Conservation (phyloP, 1,140 invertebrate genomes). For the Trichoplusia ni region DNA sequence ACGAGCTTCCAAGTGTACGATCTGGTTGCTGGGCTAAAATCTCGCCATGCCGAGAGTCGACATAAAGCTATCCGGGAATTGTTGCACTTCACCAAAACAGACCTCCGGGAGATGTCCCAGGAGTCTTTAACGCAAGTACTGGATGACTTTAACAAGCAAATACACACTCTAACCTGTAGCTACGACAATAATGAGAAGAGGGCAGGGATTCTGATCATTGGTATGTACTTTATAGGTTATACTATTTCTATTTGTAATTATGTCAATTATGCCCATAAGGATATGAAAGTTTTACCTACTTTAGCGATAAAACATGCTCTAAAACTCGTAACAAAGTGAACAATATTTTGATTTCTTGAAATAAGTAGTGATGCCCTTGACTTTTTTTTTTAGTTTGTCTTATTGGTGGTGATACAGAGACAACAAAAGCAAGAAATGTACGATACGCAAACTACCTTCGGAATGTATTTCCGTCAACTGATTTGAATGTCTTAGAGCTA, state of each 20-base stretch:
- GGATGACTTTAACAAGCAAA: slow-evolving; percentile 97
- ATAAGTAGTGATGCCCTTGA: not conserved
- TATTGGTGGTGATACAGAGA: slow-evolving; percentile 95
- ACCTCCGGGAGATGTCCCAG: slow-evolving; percentile 94
- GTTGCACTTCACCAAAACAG: slow-evolving; percentile 94
- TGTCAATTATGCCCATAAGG: not conserved
- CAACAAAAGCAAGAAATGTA: slow-evolving; percentile 92
- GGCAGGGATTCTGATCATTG: slow-evolving; percentile 96
- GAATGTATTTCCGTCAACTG: slow-evolving; percentile 93
- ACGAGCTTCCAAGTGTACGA: slow-evolving; percentile 84
- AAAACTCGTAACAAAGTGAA: too few species aligned
- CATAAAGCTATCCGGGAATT: slow-evolving; percentile 93
- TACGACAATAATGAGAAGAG: slow-evolving; percentile 97
- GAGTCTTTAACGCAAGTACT: slow-evolving; percentile 94
- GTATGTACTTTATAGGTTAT: slow-evolving; percentile 79
- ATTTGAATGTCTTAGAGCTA: slow-evolving; percentile 95
- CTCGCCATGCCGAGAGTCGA: slow-evolving; percentile 91
- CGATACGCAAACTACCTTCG: slow-evolving; percentile 96
- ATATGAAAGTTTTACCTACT: slow-evolving; percentile 23
- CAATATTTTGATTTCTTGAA: not conserved
- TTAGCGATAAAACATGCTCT: too few species aligned
- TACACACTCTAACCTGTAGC: slow-evolving; percentile 96
- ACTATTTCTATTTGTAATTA: not conserved
- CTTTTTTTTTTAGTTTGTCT: slow-evolving; percentile 88
- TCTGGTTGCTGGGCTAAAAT: slow-evolving; percentile 93